phyloP scores from a whole-genome alignment of 2,113 vertebrate species.

The Zosterops pallidus region DNA sequence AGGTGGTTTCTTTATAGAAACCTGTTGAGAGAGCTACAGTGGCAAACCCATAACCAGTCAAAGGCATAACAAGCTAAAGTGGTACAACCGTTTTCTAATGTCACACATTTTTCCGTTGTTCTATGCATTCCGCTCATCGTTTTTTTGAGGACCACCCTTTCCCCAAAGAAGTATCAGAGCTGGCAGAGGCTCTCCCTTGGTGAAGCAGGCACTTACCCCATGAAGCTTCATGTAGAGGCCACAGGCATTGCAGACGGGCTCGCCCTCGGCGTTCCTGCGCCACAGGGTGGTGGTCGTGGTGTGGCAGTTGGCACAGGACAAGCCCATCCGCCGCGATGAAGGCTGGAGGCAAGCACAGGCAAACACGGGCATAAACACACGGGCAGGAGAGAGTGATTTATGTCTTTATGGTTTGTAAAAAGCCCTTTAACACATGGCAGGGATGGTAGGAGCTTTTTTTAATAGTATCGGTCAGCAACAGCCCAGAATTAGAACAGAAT shows the following conservation, averaged over 20 bases:
- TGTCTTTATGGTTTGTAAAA: background rate
- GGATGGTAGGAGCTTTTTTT: background rate
- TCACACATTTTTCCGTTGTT: background rate
- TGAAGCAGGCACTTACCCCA: conserved; percentile 75
- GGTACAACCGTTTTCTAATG: accelerated
- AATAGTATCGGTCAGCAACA: background rate
- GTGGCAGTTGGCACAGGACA: conserved; percentile 97
- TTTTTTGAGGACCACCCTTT: background rate
- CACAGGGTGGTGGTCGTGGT: conserved; percentile 96
- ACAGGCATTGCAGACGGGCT: conserved; percentile 97
- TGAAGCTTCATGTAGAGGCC: conserved; percentile 98
- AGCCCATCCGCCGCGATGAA: conserved; percentile 90
- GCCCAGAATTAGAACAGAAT: background rate
- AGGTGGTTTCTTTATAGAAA: background rate
- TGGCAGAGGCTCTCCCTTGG: accelerated
- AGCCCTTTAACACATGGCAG: background rate
- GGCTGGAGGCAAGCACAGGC: conserved; percentile 76
- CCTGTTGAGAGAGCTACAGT: background rate
- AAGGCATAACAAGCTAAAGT: background rate
- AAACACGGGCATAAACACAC: background rate
- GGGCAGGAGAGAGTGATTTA: background rate
- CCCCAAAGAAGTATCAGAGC: background rate
- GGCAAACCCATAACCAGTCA: background rate
- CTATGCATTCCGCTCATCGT: accelerated
- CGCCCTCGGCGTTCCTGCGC: conserved; percentile 96